Conservation (phyloP, 2,113 vertebrate genomes). For the Grammomys dolichurus region DNA sequence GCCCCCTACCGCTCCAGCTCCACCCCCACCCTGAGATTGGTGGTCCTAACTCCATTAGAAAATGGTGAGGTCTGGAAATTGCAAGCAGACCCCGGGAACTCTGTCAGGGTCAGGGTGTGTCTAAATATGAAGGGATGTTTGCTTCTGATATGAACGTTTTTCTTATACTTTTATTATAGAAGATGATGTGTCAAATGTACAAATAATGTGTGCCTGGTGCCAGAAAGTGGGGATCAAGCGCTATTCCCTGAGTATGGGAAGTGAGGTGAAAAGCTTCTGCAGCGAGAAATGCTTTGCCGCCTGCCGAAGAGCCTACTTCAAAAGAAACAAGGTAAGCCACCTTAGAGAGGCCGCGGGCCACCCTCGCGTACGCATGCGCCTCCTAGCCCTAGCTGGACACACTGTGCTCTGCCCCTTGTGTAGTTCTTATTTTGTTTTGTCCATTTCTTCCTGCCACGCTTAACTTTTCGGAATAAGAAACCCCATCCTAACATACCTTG, state of each 20-base stretch:
- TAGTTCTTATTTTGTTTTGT: constrained; percentile 67
- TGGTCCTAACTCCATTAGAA: constrained; percentile 34
- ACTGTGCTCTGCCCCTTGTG: constrained; percentile 58
- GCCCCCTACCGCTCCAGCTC: too few species aligned
- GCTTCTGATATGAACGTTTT: constrained; percentile 88
- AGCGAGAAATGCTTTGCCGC: constrained; percentile 99
- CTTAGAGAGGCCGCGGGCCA: constrained; percentile 77
- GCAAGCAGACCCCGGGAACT: constrained; percentile 63
- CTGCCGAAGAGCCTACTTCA: constrained; percentile 99
- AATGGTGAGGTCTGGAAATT: constrained; percentile 25
- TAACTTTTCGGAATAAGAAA: constrained; percentile 81
- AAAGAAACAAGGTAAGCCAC: constrained; percentile 98
- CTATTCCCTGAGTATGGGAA: constrained; percentile 99
- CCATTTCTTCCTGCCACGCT: constrained; percentile 76
- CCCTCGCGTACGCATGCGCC: constrained; percentile 68
- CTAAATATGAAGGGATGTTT: constrained; percentile 86
- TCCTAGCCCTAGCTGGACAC: constrained; percentile 71
- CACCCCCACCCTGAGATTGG: not conserved
- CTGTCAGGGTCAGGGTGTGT: constrained; percentile 72
- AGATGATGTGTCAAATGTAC: constrained; percentile 97
- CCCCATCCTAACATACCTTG: constrained; percentile 72
- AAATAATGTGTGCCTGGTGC: constrained; percentile 99
- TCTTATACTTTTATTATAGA: constrained; percentile 92
- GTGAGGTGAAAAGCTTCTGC: constrained; percentile 99
- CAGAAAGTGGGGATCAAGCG: constrained; percentile 99